Evolutionary conservation across 2,888 invertebrate species (phyloP).

Genomic region (Synergus japonicus): DNA sequence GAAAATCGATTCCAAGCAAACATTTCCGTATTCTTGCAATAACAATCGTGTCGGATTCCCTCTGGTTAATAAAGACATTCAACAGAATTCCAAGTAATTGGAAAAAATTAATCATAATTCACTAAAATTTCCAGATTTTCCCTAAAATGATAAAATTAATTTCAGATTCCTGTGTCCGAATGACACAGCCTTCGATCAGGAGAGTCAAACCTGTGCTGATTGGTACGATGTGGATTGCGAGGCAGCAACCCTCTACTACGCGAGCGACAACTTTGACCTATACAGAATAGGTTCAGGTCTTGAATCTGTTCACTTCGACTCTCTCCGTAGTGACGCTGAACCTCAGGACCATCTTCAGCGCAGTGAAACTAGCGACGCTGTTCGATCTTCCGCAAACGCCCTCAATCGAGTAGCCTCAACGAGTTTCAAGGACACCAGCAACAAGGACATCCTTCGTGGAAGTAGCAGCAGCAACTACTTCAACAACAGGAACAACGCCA

Average conservation of each 20-base stretch:
- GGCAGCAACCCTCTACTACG: conserved; percentile 87
- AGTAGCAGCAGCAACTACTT: conserved; percentile 66
- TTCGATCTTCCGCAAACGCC: conserved; percentile 71
- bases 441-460: conserved; percentile 67
- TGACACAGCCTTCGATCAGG: conserved; percentile 93
- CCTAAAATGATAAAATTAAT: background rate
- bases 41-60: background rate
- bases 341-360: conserved; percentile 74
- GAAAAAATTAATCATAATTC: too few species aligned
- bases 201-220: conserved; percentile 94
- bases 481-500: conserved; percentile 68
- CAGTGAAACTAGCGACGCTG: conserved; percentile 77
- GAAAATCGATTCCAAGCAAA: conserved; percentile 21
- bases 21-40: conserved; percentile 7
- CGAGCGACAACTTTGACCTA: conserved; percentile 91
- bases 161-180: conserved; percentile 93
- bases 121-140: too few species aligned
- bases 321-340: conserved; percentile 73
- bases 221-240: conserved; percentile 95
- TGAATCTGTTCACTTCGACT: conserved; percentile 72
- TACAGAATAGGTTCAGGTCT: conserved; percentile 88
- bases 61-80: background rate
- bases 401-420: conserved; percentile 67
- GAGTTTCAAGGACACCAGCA: conserved; percentile 71
- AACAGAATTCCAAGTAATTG: too few species aligned